phyloP scores from a whole-genome alignment of 2,113 vertebrate genomes.

The Neodontobutis hainanensis region DNA sequence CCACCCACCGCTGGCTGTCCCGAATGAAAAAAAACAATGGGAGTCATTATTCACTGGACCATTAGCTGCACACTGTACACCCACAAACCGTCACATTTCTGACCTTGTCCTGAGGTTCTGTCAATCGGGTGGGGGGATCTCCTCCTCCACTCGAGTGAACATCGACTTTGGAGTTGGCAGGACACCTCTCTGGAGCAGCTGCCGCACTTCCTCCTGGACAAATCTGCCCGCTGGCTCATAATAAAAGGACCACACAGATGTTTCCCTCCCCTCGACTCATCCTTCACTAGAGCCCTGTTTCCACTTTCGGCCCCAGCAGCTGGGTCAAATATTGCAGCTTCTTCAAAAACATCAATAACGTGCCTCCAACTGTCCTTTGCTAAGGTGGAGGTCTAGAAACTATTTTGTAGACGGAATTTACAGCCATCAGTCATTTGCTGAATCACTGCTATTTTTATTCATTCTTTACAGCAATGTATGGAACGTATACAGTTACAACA shows the following conservation, averaged over 20 bases:
- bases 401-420: slow-evolving; percentile 2
- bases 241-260: slow-evolving; percentile 50
- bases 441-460: not conserved
- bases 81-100: slow-evolving; percentile 7
- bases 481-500: too few relatives aligned
- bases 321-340: slow-evolving; percentile 1
- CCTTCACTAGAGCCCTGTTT: slow-evolving; percentile 10
- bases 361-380: slow-evolving; percentile 1
- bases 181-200: slow-evolving; percentile 46
- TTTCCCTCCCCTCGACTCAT: slow-evolving; percentile 37
- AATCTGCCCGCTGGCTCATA: slow-evolving; percentile 37
- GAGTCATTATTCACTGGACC: slow-evolving; percentile 45
- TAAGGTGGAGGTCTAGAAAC: not conserved
- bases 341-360: slow-evolving; percentile 5
- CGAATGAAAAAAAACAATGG: slow-evolving; percentile 26
- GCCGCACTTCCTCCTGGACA: slow-evolving; percentile 41
- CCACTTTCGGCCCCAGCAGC: not conserved
- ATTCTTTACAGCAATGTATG: not conserved
- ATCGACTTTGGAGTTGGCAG: slow-evolving; percentile 50
- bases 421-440: slow-evolving; percentile 7
- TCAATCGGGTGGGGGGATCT: slow-evolving; percentile 37
- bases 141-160: slow-evolving; percentile 38
- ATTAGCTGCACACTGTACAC: slow-evolving; percentile 14
- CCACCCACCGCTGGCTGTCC: not conserved
- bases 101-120: slow-evolving; percentile 59